Evolutionary conservation across 2,113 vertebrate genomes (phyloP).

Genomic region (Petrocephalus microphthalmus): DNA sequence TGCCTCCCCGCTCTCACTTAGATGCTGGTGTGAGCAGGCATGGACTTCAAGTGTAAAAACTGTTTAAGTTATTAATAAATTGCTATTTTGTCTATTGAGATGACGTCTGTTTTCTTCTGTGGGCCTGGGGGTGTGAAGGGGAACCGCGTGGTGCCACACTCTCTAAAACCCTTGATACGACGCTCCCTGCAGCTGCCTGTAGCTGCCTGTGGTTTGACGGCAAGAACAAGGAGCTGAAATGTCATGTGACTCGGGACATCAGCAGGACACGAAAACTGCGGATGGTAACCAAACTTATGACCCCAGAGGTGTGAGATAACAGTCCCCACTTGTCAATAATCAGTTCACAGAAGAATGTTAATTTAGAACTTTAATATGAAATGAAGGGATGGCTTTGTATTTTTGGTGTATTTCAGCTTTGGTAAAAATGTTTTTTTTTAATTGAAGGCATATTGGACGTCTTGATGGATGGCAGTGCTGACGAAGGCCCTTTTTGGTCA

Average conservation of each 20-base stretch:
- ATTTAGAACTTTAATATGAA: not conserved
- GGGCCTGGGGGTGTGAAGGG: not conserved
- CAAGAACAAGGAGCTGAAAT: not conserved
- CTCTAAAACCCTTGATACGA: not conserved
- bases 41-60: slow-evolving; percentile 89
- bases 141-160: no score
- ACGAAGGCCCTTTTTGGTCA: not conserved
- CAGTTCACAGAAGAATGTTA: not conserved
- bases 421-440: not conserved
- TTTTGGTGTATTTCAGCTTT: not conserved
- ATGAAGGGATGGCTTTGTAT: not conserved
- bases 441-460: not conserved
- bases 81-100: slow-evolving; percentile 94
- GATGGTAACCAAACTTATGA: no score
- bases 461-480: not conserved
- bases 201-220: no score
- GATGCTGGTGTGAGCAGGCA: slow-evolving; percentile 61
- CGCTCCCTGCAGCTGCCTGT: not conserved
- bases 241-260: not conserved
- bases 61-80: slow-evolving; percentile 99
- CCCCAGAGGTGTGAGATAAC: no score
- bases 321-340: no score
- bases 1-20: slow-evolving; percentile 44
- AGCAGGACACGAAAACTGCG: no score
- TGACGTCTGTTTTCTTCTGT: slow-evolving; percentile 27